Conservation (phyloP, 2,888 invertebrate genomes). For the Empis stercorea region DNA sequence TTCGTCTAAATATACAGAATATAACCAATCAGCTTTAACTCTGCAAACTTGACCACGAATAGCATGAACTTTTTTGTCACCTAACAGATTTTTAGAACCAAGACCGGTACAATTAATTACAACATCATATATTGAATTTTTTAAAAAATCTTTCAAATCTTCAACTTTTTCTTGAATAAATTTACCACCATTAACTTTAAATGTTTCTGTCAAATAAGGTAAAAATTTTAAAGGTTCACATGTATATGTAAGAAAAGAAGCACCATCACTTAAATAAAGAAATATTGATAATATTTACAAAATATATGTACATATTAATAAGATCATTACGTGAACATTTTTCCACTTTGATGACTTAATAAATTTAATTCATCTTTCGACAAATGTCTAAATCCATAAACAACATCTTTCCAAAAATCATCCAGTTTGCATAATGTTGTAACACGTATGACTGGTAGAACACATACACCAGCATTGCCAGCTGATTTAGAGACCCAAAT, state of each 20-base stretch:
- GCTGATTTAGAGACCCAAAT: conserved; percentile 46
- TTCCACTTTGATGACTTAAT: conserved; percentile 26
- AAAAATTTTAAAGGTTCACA: conserved; percentile 53
- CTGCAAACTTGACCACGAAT: conserved; percentile 63
- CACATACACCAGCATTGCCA: conserved; percentile 38
- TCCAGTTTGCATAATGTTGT: conserved; percentile 23
- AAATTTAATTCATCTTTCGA: conserved; percentile 26
- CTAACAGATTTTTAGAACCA: conserved; percentile 46
- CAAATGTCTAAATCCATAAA: conserved; percentile 35
- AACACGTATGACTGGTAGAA: conserved; percentile 36
- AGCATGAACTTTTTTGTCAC: conserved; percentile 48
- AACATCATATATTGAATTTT: conserved; percentile 41
- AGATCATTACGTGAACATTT: conserved; percentile 35
- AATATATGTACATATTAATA: background rate
- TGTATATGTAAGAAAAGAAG: conserved; percentile 52
- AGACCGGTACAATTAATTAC: conserved; percentile 69
- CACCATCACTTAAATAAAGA: conserved; percentile 41
- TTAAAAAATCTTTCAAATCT: conserved; percentile 38
- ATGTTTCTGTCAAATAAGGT: conserved; percentile 50
- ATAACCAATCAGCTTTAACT: conserved; percentile 57
- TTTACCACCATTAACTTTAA: conserved; percentile 45
- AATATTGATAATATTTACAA: background rate
- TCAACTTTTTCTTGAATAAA: conserved; percentile 41
- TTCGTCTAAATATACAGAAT: conserved; percentile 44
- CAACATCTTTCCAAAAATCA: conserved; percentile 35